Conservation (phyloP, 2,113 vertebrate species). For the Cnemophilus loriae region DNA sequence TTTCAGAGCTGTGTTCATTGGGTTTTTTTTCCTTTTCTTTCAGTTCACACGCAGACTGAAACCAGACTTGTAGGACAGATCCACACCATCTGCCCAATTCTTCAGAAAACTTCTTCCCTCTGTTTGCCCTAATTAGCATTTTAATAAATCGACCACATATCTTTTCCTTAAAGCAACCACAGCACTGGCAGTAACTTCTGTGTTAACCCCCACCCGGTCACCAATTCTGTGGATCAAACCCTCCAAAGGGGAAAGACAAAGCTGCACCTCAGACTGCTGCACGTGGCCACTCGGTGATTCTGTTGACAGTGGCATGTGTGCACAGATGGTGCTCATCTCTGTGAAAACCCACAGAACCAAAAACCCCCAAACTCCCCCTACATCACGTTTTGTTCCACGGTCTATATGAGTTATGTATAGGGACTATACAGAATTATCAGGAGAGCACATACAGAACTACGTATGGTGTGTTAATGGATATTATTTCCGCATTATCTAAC, state of each 20-base stretch:
- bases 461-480: neutral
- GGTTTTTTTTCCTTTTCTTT: neutral
- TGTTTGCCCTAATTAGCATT: neutral
- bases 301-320: neutral
- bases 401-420: neutral
- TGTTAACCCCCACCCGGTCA: neutral
- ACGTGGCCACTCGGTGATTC: rapidly evolving
- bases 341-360: neutral
- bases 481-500: neutral
- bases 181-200: neutral
- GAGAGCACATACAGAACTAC: neutral
- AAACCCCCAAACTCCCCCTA: rapidly evolving
- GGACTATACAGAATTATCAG: neutral
- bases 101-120: neutral
- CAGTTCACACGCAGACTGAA: neutral
- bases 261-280: neutral
- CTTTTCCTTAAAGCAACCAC: neutral
- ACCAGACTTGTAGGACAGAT: neutral
- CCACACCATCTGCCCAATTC: neutral
- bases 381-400: neutral
- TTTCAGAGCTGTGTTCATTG: neutral
- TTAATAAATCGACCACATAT: neutral
- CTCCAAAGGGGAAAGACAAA: neutral
- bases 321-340: neutral
- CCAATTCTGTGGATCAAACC: neutral